A percentile compares a stretch with the other conserved stretches of the same genome.
Conservation (phyloP, 2,888 invertebrate genomes). For the Labia minor region DNA sequence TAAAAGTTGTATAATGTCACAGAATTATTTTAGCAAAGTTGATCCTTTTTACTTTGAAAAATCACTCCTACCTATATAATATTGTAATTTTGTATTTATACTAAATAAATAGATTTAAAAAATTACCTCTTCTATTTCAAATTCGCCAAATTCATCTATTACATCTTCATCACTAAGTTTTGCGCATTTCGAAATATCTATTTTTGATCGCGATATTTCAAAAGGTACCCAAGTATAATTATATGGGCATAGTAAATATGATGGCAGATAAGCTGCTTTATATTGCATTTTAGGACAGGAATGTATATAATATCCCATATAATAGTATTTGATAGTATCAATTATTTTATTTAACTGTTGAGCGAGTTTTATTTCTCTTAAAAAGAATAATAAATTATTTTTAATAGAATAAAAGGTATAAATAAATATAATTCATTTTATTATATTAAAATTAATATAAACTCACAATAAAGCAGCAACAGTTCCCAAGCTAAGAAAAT, state of each 20-base stretch:
- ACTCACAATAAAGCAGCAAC: conserved; percentile 70
- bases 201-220: conserved; percentile 53
- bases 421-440: no score
- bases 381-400: no score
- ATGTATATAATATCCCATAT: conserved; percentile 98
- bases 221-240: conserved; percentile 76
- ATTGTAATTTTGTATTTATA: no score
- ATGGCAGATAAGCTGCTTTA: conserved; percentile 82
- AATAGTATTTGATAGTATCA: conserved; percentile 72
- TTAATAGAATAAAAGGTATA: no score
- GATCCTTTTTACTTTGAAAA: no score
- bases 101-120: no score
- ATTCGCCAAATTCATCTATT: not conserved
- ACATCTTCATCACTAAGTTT: not conserved
- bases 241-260: conserved; percentile 85
- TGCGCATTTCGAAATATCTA: conserved; percentile 54
- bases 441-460: no score
- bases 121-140: no score
- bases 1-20: no score
- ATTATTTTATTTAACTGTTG: conserved; percentile 50
- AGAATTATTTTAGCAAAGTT: no score
- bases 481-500: conserved; percentile 79
- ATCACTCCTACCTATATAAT: no score
- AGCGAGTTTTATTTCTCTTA: conserved; percentile 66
- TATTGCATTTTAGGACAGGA: conserved; percentile 96